A percentile compares a stretch with the other conserved stretches of the same genome.
Evolutionary conservation across 53 echinoderm and acorn worm genomes (phyloP).

Genomic region (Stichopus horrens): DNA sequence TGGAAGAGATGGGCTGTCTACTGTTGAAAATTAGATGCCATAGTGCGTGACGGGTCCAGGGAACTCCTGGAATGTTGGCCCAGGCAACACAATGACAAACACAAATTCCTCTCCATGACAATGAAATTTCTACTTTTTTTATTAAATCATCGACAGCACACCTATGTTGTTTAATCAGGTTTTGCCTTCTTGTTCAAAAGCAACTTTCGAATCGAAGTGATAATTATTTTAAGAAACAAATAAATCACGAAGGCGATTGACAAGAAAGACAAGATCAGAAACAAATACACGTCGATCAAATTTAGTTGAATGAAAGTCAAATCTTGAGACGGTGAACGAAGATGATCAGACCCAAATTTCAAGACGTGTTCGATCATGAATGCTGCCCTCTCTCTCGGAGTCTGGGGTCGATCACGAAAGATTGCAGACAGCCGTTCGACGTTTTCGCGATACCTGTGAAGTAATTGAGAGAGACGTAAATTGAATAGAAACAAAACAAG

Average conservation of each 20-base stretch:
- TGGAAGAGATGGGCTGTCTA: too few species aligned
- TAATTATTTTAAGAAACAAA: neutral
- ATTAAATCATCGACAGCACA: too few species aligned
- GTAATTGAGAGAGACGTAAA: too few species aligned
- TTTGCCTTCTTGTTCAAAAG: too few species aligned
- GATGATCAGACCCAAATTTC: slow-evolving; percentile 20
- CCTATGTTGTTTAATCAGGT: too few species aligned
- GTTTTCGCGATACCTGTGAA: slow-evolving; percentile 20
- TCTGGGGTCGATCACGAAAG: slow-evolving; percentile 38
- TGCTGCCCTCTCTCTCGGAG: slow-evolving; percentile 31
- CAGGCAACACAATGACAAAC: too few species aligned
- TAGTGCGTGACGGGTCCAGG: too few species aligned
- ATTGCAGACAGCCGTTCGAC: slow-evolving; percentile 13
- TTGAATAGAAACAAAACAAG: too few species aligned
- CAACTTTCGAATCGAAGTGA: neutral
- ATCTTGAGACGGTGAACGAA: slow-evolving; percentile 24
- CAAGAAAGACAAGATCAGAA: neutral
- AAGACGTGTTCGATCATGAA: slow-evolving; percentile 39
- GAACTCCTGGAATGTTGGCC: too few species aligned
- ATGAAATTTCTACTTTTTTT: too few species aligned
- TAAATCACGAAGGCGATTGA: neutral
- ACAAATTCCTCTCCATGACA: too few species aligned
- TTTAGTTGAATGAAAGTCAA: slow-evolving; percentile 25
- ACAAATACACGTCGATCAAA: slow-evolving; percentile 5
- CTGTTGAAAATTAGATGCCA: too few species aligned